A percentile compares a stretch with the other conserved stretches of the same genome.
phyloP scores from a whole-genome alignment of 2,888 invertebrate genomes.

The Drosophila mayaguana region DNA sequence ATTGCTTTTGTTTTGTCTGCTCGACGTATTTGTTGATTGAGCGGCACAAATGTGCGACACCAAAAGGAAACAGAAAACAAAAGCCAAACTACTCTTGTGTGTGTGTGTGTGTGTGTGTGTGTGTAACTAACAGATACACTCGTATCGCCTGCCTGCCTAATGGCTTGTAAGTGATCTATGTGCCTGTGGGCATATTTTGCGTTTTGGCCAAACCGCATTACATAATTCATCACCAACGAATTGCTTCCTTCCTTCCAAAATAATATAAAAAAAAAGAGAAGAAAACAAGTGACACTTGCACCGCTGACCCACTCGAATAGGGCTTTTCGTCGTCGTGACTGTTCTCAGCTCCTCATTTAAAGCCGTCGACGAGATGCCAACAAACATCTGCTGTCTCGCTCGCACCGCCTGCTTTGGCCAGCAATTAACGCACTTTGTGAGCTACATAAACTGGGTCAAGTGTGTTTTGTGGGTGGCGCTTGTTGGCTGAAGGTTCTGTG shows the following conservation, averaged over 20 bases:
- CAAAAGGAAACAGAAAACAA: background rate
- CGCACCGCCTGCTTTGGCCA: constrained; percentile 23
- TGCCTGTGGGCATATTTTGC: background rate
- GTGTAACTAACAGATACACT: constrained; percentile 28
- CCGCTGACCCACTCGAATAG: constrained; percentile 6
- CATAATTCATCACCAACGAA: constrained; percentile 65
- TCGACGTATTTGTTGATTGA: constrained; percentile 58
- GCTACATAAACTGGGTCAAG: constrained; percentile 66
- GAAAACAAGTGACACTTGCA: constrained; percentile 31
- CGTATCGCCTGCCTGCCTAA: constrained; percentile 47
- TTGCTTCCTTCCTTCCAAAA: constrained; percentile 18
- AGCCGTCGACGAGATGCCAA: background rate
- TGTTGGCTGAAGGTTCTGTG: constrained; percentile 41
- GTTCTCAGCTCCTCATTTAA: constrained; percentile 56
- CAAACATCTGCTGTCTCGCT: background rate
- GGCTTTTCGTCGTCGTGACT: constrained; percentile 32
- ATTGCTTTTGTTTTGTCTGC: constrained; percentile 27
- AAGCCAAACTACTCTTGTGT: constrained; percentile 18
- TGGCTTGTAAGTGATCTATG: constrained; percentile 72
- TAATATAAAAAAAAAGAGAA: background rate
- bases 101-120: constrained; percentile 22
- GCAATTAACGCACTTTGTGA: constrained; percentile 73
- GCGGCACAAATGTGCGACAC: constrained; percentile 57
- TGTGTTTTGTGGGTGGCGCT: constrained; percentile 23
- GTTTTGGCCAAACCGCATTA: constrained; percentile 24